Base-by-base conservation (phyloP, 2,888 invertebrate genomes). In the Cosmia pyralina region DNA sequence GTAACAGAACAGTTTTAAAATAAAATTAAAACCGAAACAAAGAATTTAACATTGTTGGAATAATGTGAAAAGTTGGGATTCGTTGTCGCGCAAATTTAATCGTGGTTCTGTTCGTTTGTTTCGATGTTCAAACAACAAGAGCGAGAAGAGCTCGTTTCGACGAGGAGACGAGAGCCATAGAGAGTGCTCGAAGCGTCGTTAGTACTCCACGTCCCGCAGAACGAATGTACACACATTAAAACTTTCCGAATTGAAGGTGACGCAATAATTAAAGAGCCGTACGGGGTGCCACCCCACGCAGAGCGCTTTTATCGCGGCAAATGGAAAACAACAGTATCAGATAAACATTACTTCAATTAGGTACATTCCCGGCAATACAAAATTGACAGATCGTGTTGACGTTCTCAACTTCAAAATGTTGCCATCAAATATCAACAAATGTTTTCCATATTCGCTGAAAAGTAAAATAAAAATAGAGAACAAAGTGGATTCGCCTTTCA, bases 201-300 rank as follows among this genome's bases (percentile, higher is more conserved):
- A 91, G 91, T 88, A 90, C 92, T 92, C 89, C 86, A 88, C 88
- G 86, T 90, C 81, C 88, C 90, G 85, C 90, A 88, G 88, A 90
- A 93, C 93, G 91, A 93, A 93, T 91, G 94, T 93, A 94, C 93
- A 94, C 95, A 94, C 94, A 94, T 95, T 95, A 94, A 94, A 95
- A 94, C 92, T 94, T 94, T 92, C 89, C 90, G 89, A 94, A 93
- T 93, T 92, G 91, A 90, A 94, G 92, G 92, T 93, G 93, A 93
- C 90, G 92, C 87, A 87, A 91, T 92, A 93, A 94, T 94, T 92
- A 93, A 92, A 91, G 90, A 89, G 90, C 87, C 83, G 78, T 77
- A 88, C 85, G 87, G 90, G 89, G 90, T 85, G 87, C 82, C 87
- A 87, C 90, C 90, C 90, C 84, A 85, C 72, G 72, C 73, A 71